Base-by-base conservation (phyloP, 2,113 vertebrate species). In the Burhinus oedicnemus region DNA sequence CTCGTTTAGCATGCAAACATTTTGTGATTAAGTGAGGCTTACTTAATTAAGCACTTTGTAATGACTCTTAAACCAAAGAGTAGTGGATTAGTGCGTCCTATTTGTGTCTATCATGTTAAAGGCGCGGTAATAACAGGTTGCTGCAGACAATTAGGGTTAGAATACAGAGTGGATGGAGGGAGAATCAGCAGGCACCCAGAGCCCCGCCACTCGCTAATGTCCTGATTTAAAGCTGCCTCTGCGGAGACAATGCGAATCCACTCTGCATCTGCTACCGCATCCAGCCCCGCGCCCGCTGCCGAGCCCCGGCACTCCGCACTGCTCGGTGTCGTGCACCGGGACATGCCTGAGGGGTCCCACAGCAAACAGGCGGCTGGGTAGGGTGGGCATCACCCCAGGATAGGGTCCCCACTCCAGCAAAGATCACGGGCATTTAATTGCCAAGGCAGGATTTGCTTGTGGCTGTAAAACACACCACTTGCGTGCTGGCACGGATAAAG, bases 41-140 rank as follows among this genome's bases (percentile, higher is more conserved):
- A 97, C 97, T 98, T 98, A 98, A 98, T 98, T 98, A 98, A 98
- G 97, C 97, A 98, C 98, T 98, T 98, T 96, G 97, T 98, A 98
- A 98, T 98, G 97, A 98, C 97, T 98, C 98, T 98, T 97, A 98
- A 98, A 97, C 96, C 97, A 96, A 97, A 98, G 97, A 93, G 95
- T 87, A 93, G 93, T 93, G 97, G 98, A 98, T 98, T 98, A 98
- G 95, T 94, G 89, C 77, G 96, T 89, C 97, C 92, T 76, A 87
- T 96, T 93, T 89, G 61, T 89, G 89, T 97, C 92, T 96, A 92
- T 80, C 88, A 93, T 40, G 91, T 92, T 95, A 97, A 96, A 96
- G 90, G 95, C 79, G 18, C 65, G 36, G 90, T 96, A 89, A 70
- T 80, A 77, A 78, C 74, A 52, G 76, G 95, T 92, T 93, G 96